Evolutionary conservation across 37 sponge, comb jelly and placozoan genomes (phyloP).

Genomic region (Beroe forskalii): DNA sequence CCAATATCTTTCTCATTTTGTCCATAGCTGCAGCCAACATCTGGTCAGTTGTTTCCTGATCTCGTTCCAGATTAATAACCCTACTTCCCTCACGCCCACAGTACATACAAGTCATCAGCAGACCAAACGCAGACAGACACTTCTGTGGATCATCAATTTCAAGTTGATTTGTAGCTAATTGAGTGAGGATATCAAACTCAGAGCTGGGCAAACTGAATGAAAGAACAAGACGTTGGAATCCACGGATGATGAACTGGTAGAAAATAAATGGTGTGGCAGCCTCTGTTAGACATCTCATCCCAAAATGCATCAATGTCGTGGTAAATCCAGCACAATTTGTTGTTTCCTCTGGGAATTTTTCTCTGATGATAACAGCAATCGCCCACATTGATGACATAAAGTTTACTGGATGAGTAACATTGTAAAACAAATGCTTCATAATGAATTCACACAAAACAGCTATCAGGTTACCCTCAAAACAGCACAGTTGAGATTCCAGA

Average conservation of each 20-base stretch:
- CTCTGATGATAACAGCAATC: conserved; percentile 11
- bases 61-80: conserved; percentile 48
- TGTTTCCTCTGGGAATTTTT: conserved; percentile 50
- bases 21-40: conserved; percentile 64
- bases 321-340: conserved; percentile 20
- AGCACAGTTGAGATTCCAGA: conserved; percentile 47
- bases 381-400: conserved; percentile 26
- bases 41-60: conserved; percentile 56
- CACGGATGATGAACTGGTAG: conserved; percentile 43
- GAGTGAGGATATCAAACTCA: conserved; percentile 45
- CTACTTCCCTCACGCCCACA: conserved; percentile 57
- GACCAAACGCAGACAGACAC: conserved; percentile 60
- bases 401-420: background rate
- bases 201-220: conserved; percentile 12
- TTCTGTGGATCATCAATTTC: conserved; percentile 51
- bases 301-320: background rate
- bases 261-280: conserved; percentile 7
- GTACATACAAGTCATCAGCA: conserved; percentile 60
- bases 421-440: background rate
- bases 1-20: conserved; percentile 58
- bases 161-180: conserved; percentile 23
- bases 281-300: background rate
- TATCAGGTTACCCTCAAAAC: conserved; percentile 12
- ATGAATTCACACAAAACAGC: background rate
- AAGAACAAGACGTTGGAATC: conserved; percentile 35